Evolutionary conservation across 1,140 invertebrate genomes (phyloP), one percentile per base, ranked within the genome.

Genomic region (Bradysia coprophila): DNA sequence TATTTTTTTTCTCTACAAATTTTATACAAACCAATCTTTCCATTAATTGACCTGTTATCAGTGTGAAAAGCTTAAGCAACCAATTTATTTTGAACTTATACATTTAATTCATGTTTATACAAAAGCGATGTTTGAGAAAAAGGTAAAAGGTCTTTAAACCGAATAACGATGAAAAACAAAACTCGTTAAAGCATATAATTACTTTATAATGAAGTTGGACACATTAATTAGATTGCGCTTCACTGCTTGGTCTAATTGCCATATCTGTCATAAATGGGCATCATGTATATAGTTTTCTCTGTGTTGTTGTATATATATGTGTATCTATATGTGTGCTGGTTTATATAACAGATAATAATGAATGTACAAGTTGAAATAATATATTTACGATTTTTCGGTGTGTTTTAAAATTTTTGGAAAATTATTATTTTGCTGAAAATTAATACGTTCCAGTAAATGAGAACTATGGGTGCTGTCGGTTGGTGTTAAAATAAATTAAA

Each of bases 191-290:
- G 36, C 36, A 18, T 38, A 38, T 38, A 38, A 38, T 38, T 38
- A 38, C 36, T 38, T 38, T 38, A 38, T 38, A 38, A 38, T 38
- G 36, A 38, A 38, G 36, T 38, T 38, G 36, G 36, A 38, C 36
- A 38, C 36, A 38, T 38, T 38, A 38, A 38, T 38, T 38, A 38
- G 18, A 38, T 38, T 38, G 36, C 36, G 36, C 36, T 38, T 20
- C n/a, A 38, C 36, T 38, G 36, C 36, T 38, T 38, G 36, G 36
- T 20, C 36, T 38, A 38, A 38, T 38, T 38, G 36, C 36, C 36
- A 38, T 38, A 38, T 38, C 36, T 10, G 36, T 38, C 36, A 38
- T 38, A 38, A 38, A 20, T 16, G 36, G 5, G 16, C 21, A 20
- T 38, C 18, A 38, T 38, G 18, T 20, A 38, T 20, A 16, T 18